These are phyloP conservation scores for Helleia helle DNA, from an alignment of 2,888 invertebrate species.

Conservation along the genomic window DNA sequence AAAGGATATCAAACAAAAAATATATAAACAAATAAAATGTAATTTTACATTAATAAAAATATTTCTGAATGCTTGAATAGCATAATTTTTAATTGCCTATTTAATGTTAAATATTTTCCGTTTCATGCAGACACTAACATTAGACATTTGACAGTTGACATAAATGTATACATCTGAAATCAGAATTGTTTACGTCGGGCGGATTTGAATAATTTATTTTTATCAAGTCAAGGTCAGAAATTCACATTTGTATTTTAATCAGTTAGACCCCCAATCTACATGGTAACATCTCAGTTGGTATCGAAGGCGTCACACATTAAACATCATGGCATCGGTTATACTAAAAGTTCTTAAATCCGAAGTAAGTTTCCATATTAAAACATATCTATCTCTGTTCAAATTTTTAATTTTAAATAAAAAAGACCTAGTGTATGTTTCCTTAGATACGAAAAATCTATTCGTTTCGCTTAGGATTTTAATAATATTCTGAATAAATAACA, in stretches of 20 bases:
- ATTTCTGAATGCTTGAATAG: too few relatives aligned
- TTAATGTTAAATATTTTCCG: too few relatives aligned
- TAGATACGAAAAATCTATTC: constrained; percentile 1
- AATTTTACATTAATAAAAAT: too few relatives aligned
- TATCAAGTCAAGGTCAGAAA: constrained; percentile 65
- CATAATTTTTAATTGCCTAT: too few relatives aligned
- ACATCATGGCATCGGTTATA: constrained; percentile 53
- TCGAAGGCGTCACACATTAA: constrained; percentile 16
- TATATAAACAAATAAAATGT: too few relatives aligned
- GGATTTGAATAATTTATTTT: constrained; percentile 42
- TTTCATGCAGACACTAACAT: too few relatives aligned
- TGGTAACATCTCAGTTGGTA: constrained; percentile 6
- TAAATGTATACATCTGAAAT: neutral
- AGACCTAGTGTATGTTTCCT: neutral
- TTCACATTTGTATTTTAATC: constrained; percentile 55
- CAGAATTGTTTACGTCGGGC: constrained; percentile 27
- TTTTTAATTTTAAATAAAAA: neutral
- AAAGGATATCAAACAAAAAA: too few relatives aligned
- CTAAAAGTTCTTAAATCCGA: constrained; percentile 58
- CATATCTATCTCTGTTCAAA: neutral
- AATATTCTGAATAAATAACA: constrained; percentile 7
- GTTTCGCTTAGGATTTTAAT: neutral
- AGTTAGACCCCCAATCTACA: constrained; percentile 29
- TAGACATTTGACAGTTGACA: constrained; percentile 6
- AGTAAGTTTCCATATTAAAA: constrained; percentile 40